phyloP scores from a whole-genome alignment of 2,113 vertebrate genomes.

The Bubo blakistoni region DNA sequence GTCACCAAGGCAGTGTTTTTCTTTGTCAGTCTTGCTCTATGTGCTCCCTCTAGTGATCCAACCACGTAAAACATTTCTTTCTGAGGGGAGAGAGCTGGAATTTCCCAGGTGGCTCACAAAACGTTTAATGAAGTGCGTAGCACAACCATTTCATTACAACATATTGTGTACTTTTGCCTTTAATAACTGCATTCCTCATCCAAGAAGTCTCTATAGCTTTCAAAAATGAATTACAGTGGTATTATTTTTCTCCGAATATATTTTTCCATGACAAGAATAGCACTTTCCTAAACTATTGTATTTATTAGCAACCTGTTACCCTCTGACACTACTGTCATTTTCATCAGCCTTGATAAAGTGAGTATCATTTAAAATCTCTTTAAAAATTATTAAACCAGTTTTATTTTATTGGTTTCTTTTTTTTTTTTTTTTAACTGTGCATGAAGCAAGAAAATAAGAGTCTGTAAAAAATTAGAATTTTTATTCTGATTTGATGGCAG shows the following conservation, averaged over 20 bases:
- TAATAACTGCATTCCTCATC: slow-evolving; percentile 81
- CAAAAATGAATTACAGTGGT: slow-evolving; percentile 78
- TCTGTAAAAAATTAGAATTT: neutral
- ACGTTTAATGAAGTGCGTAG: slow-evolving; percentile 78
- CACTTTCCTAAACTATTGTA: slow-evolving; percentile 77
- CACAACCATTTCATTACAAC: slow-evolving; percentile 83
- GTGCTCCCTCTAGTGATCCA: slow-evolving; percentile 51
- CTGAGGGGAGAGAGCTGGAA: slow-evolving; percentile 53
- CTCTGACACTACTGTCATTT: slow-evolving; percentile 71
- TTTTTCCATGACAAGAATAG: slow-evolving; percentile 69
- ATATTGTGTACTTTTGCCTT: slow-evolving; percentile 79
- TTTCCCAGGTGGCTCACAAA: slow-evolving; percentile 79
- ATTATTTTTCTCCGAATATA: slow-evolving; percentile 74
- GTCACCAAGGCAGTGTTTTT: neutral
- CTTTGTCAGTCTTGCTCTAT: neutral
- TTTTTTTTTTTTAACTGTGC: neutral
- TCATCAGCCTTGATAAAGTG: slow-evolving; percentile 69
- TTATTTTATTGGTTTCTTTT: neutral
- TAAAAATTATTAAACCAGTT: slow-evolving; percentile 72
- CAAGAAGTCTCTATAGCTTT: slow-evolving; percentile 76
- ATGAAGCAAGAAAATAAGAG: neutral
- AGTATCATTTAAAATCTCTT: slow-evolving; percentile 70
- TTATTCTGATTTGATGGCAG: neutral
- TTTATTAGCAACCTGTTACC: slow-evolving; percentile 80
- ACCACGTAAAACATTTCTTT: slow-evolving; percentile 19